These are phyloP conservation scores for Drosophila guanche DNA, from an alignment of 1,140 invertebrate genomes.

Conservation along the genomic window DNA sequence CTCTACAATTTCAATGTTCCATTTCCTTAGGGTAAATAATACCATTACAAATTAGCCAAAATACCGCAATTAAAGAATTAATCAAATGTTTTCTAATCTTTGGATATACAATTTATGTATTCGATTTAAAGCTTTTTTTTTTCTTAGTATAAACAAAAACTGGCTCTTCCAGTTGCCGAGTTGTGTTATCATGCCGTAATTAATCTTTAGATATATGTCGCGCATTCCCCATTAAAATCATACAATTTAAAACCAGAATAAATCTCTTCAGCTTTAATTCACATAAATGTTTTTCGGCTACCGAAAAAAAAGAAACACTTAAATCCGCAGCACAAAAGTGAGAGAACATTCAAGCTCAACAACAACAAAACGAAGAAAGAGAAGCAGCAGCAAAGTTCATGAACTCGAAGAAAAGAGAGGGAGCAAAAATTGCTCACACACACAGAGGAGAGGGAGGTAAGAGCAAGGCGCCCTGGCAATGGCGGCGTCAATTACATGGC, in stretches of 20 bases:
- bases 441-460: too few species aligned
- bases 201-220: too few species aligned
- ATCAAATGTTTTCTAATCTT: too few species aligned
- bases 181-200: too few species aligned
- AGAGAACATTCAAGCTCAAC: constrained; percentile 54
- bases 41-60: too few species aligned
- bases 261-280: constrained; percentile 43
- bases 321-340: constrained; percentile 48
- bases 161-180: too few species aligned
- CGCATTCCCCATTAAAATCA: constrained; percentile 16
- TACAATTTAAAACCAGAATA: constrained; percentile 31
- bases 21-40: too few species aligned
- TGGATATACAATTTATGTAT: too few species aligned
- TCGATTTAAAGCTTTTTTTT: too few species aligned
- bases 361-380: constrained; percentile 4
- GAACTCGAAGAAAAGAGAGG: constrained; percentile 39
- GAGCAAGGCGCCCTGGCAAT: constrained; percentile 35
- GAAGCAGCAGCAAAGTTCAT: constrained; percentile 57
- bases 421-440: constrained; percentile 55
- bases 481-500: constrained; percentile 73
- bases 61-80: too few species aligned
- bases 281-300: constrained; percentile 55
- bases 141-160: too few species aligned
- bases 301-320: constrained; percentile 48
- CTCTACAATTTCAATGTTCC: too few species aligned